Conservation (phyloP, 2,797 vertebrate species). For the Sebastes baramenuke region DNA sequence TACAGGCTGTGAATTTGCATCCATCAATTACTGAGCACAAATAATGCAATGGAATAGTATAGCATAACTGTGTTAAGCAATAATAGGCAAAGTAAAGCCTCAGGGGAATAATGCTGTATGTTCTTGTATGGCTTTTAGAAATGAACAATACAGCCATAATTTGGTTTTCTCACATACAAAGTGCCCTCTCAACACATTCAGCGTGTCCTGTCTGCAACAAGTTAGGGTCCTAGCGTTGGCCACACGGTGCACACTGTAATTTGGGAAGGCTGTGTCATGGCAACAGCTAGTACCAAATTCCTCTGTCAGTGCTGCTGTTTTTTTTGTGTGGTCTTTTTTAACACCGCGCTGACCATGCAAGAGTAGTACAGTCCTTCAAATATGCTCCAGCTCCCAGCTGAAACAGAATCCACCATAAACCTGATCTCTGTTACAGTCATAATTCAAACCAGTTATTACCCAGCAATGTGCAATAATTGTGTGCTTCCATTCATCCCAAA, state of each 20-base stretch:
- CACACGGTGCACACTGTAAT: constrained; percentile 46
- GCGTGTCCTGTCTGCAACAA: constrained; percentile 12
- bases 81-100: not conserved
- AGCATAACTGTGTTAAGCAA: not conserved
- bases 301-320: constrained; percentile 36
- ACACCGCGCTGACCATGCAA: constrained; percentile 48
- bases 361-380: constrained; percentile 3
- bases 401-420: constrained; percentile 20
- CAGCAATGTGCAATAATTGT: constrained; percentile 17
- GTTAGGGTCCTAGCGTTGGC: not conserved
- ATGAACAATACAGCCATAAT: not conserved
- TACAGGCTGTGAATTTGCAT: not conserved
- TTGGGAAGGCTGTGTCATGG: constrained; percentile 53
- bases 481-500: not conserved
- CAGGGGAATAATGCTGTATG: not conserved
- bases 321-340: constrained; percentile 49
- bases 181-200: not conserved
- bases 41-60: not conserved
- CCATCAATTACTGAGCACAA: not conserved
- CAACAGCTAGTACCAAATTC: constrained; percentile 65
- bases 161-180: not conserved
- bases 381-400: constrained; percentile 10
- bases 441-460: constrained; percentile 28
- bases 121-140: not conserved
- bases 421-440: constrained; percentile 10